Evolutionary conservation across 2,797 vertebrate species (phyloP), one percentile per base, ranked within the genome.

Genomic region (Tragelaphus oryx): DNA sequence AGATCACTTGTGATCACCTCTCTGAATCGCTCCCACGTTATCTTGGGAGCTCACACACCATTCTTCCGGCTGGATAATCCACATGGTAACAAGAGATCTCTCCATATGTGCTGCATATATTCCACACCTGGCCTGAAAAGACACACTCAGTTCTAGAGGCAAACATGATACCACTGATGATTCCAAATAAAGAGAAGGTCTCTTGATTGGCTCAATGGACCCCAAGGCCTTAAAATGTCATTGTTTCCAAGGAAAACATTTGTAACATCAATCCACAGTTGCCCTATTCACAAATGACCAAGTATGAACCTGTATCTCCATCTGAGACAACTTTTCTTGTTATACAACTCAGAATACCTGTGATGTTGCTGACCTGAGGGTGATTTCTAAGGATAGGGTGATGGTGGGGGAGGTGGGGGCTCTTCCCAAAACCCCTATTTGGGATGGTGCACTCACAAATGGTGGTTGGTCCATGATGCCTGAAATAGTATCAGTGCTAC

Each of bases 131-230:
- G 54, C 44, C 52, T 30, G 20, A 7, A 16, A 85, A 48, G 65
- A 44, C 30, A 28, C 9, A 0, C 8, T 46, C 28, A 24, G 76
- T 16, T 91, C 71, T 55, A 37, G 6, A 41, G 74, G 71, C 78
- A 75, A 62, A 68, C 30, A 78, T 8, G 26, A 28, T 28, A 17
- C n/a, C 41, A 8, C 11, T 11, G 20, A 13, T 41, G 44, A 95
- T 57, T 55, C 68, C 81, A 83, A 41, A 81, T 18, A 65, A 65
- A 44, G 18, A 86, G 46, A 50, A 89, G 55, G 10, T 48, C 44
- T 78, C 82, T 81, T 74, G 81, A 90, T 54, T n/a, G 71, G 28
- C 60, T 93, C 89, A 91, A 37, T 33, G 37, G 30, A 75, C 14
- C 20, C n/a, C 13, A 33, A 92, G 28, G 20, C n/a, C 18, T 52